Evolutionary conservation across 2,113 vertebrate genomes (phyloP), one percentile per base, ranked within the genome.

Genomic region (Heterocephalus glaber): DNA sequence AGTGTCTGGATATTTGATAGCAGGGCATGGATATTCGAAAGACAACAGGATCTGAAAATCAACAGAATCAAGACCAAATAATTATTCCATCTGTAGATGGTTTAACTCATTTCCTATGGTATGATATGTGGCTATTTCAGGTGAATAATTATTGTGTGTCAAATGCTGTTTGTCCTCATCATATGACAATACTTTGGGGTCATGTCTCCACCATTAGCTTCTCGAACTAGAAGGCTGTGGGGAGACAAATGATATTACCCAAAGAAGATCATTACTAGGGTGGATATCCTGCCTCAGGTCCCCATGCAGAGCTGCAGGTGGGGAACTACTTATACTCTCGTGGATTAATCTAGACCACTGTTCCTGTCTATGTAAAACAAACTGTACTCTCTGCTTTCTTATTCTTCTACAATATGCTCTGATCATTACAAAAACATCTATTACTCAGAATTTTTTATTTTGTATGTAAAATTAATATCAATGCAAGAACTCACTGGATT

Each of bases 381-480:
- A 52, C 58, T 26, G 4, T 5, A 19, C 8, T 3, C 58, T 74
- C 68, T 44, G 41, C 44, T 63, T 81, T 77, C 7, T 20, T 35
- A 41, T 30, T 89, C 68, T 19, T 58, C 33, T 58, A 41, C 0
- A 2, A 44, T 9, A 65, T 52, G 30, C 41, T 70, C 60, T 35
- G 20, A 35, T n/a, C 44, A 56, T 41, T 44, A 60, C 47, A 96
- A 79, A 58, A 28, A 49, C 11, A 49, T 47, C 54, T 30, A 22
- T 61, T 41, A 58, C n/a, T 65, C 47, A 9, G n/a, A 28, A 61
- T 33, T 84, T 81, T n/a, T 86, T 85, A 38, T 74, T 76, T 81
- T 94, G 24, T 17, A 61, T 66, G 82, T 86, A 60, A 95, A 91
- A 60, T 61, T 49, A 90, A 88, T 33, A 60, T 20, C 66, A 60